Conservation (phyloP, 2,888 invertebrate genomes). For the Tineola bisselliella region DNA sequence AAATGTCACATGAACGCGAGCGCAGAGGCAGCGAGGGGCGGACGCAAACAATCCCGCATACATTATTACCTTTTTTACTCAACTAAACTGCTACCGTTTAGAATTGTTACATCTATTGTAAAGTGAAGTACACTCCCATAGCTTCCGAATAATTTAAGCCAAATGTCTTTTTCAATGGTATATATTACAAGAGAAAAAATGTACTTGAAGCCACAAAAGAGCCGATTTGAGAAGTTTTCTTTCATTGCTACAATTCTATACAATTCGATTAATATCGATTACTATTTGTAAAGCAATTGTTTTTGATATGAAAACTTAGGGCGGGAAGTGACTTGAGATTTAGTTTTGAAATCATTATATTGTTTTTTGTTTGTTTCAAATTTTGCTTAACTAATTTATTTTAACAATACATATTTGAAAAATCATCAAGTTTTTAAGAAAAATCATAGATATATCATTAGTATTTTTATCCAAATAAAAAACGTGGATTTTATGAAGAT, state of each 20-base stretch:
- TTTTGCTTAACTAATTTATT: too few species aligned
- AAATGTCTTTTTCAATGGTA: slow-evolving; percentile 40
- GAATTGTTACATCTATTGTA: slow-evolving; percentile 35
- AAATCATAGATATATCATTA: too few species aligned
- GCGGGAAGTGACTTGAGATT: slow-evolving; percentile 5
- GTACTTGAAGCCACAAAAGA: slow-evolving; percentile 38
- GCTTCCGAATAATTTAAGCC: slow-evolving; percentile 62
- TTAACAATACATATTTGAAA: too few species aligned
- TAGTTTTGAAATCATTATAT: too few species aligned
- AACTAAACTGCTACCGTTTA: slow-evolving; percentile 35
- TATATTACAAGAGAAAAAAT: slow-evolving; percentile 58
- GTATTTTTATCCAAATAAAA: too few species aligned
- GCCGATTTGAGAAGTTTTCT: slow-evolving; percentile 52
- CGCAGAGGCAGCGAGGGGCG: slow-evolving; percentile 36
- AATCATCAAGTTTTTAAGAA: too few species aligned
- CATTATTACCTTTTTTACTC: not conserved
- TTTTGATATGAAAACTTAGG: not conserved
- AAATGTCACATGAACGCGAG: not conserved
- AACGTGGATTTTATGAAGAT: too few species aligned
- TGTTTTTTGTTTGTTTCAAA: too few species aligned
- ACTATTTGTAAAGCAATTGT: not conserved
- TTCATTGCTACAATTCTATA: slow-evolving; percentile 42
- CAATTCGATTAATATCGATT: not conserved
- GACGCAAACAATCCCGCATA: slow-evolving; percentile 16
- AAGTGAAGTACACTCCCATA: slow-evolving; percentile 48